Evolutionary conservation across 2,113 vertebrate genomes (phyloP), one percentile per base, ranked within the genome.

Genomic region (Nycticryphes semicollaris): DNA sequence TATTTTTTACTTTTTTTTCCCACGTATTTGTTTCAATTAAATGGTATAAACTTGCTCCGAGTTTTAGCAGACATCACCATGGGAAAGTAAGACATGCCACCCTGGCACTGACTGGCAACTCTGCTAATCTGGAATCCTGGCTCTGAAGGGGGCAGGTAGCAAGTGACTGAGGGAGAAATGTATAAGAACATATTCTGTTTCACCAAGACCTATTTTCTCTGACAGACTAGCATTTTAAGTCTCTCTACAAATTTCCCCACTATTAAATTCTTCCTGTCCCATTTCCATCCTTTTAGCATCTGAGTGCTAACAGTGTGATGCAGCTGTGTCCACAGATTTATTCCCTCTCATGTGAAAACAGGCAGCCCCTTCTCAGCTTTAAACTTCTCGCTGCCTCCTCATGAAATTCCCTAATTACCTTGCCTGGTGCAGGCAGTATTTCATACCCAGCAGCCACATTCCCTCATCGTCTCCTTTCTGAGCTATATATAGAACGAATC

Each of bases 241-340:
- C 41, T 81, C 9, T 83, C 23, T 70, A 63, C n/a, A 67, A 67
- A 47, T 81, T 70, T 92, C 39, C 24, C 23, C 18, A 4, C 56
- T 56, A 51, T 45, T 56, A 75, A 89, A 92, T 72, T 76, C 41
- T 81, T 81, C 51, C 47, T 48, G 37, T 92, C 21, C n/a, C 8
- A 12, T 77, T 95, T 90, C 90, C 75, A 37, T 56, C 45, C 37
- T 83, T 83, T 79, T 80, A 85, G 33, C 56, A 68, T 45, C 45
- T 11, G 23, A 84, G 35, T 4, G 8, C 47, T 75, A 86, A 78
- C n/a, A 70, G 47, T 1, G 0, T 35, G 33, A 20, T n/a, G 30
- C 84, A 95, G 80, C 81, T 95, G 77, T 68, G 64, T 87, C 88
- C 80, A 89, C 86, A 90, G 82, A 81, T 50, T 70, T 45, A 30